Percentiles rank a stretch among this genome's conserved stretches.
Evolutionary conservation across 2,113 vertebrate species (phyloP).

Genomic region (Periophthalmodon schlosseri): DNA sequence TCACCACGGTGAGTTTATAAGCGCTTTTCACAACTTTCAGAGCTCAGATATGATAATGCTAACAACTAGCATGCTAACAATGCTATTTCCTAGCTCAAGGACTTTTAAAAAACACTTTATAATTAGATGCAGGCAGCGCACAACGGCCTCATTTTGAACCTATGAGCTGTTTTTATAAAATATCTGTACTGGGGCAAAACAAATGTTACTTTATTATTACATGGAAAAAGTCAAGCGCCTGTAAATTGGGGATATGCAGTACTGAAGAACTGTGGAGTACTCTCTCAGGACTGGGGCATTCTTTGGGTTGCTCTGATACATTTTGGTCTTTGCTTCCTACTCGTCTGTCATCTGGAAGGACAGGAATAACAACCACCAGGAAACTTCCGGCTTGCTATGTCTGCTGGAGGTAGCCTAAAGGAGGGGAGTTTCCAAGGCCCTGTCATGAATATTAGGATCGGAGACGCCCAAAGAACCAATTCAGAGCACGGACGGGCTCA

Average conservation of each 20-base stretch:
- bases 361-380: slow-evolving; percentile 58
- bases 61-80: too few relatives aligned
- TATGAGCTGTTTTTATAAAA: too few relatives aligned
- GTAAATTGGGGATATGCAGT: slow-evolving; percentile 33
- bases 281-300: slow-evolving; percentile 41
- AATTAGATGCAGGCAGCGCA: too few relatives aligned
- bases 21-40: too few relatives aligned
- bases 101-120: too few relatives aligned
- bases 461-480: slow-evolving; percentile 55
- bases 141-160: too few relatives aligned
- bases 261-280: slow-evolving; percentile 53
- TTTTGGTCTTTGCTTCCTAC: slow-evolving; percentile 1
- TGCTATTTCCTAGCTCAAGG: too few relatives aligned
- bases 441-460: slow-evolving; percentile 58
- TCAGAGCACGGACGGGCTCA: slow-evolving; percentile 38
- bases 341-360: slow-evolving; percentile 29
- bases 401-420: slow-evolving; percentile 47
- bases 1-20: too few relatives aligned
- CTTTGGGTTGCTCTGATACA: slow-evolving; percentile 28
- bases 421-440: slow-evolving; percentile 70
- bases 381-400: slow-evolving; percentile 55
- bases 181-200: too few relatives aligned
- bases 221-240: too few relatives aligned
- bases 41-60: too few relatives aligned
- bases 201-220: too few relatives aligned